Conservation (phyloP, 2,797 vertebrate genomes). For the Oryzias dopingdopingensis region DNA sequence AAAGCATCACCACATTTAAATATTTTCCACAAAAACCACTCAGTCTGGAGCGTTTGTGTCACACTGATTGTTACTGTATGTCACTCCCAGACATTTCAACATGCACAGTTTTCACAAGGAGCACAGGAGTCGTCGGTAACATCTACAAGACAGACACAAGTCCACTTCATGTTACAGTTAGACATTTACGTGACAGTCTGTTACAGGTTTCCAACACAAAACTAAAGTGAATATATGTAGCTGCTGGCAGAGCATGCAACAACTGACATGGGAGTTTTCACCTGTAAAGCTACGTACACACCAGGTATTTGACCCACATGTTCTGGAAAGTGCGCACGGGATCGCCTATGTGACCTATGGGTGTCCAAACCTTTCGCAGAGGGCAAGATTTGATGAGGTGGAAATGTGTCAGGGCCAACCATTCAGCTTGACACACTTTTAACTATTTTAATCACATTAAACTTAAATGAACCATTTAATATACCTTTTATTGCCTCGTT, state of each 20-base stretch:
- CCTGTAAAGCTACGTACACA: too few species aligned
- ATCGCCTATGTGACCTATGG: too few species aligned
- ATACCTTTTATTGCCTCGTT: too few species aligned
- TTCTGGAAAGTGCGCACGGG: too few species aligned
- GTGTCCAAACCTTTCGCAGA: too few species aligned
- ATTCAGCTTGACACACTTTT: too few species aligned
- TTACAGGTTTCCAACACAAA: conserved; percentile 10
- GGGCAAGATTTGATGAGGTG: too few species aligned
- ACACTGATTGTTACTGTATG: conserved; percentile 29
- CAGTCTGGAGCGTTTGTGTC: conserved; percentile 30
- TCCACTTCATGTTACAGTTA: conserved; percentile 11
- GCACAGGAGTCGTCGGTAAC: conserved; percentile 15
- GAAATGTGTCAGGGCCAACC: too few species aligned
- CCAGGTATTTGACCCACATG: too few species aligned
- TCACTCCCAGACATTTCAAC: conserved; percentile 22
- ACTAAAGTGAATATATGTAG: conserved; percentile 8
- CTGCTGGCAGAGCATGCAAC: conserved; percentile 14
- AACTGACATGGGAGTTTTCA: background rate
- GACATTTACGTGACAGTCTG: conserved; percentile 25
- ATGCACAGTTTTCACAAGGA: conserved; percentile 33
- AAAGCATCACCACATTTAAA: conserved; percentile 58
- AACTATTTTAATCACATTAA: too few species aligned
- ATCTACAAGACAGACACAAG: conserved; percentile 21
- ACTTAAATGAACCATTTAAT: too few species aligned
- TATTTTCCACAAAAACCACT: conserved; percentile 48